phyloP scores from a whole-genome alignment of 2,113 vertebrate species.

The Uropsilus gracilis region DNA sequence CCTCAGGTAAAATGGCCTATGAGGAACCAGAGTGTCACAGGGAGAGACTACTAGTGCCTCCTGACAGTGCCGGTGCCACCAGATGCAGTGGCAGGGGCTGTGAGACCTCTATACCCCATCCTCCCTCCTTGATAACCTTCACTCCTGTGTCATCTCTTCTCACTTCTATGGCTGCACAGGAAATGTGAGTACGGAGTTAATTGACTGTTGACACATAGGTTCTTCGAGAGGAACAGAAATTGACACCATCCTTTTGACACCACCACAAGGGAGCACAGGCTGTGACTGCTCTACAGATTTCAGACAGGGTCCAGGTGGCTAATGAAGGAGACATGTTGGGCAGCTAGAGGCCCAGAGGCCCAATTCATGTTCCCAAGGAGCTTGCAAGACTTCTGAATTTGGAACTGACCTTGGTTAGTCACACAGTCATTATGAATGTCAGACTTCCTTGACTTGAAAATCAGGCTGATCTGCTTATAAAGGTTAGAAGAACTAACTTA shows the following conservation, averaged over 20 bases:
- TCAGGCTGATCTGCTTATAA: background rate
- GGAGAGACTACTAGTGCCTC: background rate
- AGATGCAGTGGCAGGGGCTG: background rate
- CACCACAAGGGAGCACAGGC: background rate
- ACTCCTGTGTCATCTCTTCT: background rate
- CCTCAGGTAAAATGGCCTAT: background rate
- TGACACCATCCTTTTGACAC: background rate
- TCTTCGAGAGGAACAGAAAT: background rate
- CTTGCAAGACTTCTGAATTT: background rate
- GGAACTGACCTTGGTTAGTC: background rate
- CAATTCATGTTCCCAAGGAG: background rate
- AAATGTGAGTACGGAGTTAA: too few species aligned
- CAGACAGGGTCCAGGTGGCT: background rate
- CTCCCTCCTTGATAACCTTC: background rate
- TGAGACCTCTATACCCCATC: background rate
- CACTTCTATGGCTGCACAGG: background rate
- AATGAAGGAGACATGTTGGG: background rate
- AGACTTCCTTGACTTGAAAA: background rate
- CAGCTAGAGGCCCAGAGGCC: background rate
- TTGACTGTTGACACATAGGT: background rate
- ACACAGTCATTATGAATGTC: background rate
- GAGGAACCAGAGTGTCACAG: background rate
- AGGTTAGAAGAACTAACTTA: background rate
- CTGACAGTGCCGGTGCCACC: too few species aligned
- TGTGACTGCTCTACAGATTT: background rate